A percentile compares a stretch with the other conserved stretches of the same genome.
These are phyloP conservation scores for Thalassarche chlororhynchos DNA, from an alignment of 2,113 vertebrate species.

Conservation along the genomic window DNA sequence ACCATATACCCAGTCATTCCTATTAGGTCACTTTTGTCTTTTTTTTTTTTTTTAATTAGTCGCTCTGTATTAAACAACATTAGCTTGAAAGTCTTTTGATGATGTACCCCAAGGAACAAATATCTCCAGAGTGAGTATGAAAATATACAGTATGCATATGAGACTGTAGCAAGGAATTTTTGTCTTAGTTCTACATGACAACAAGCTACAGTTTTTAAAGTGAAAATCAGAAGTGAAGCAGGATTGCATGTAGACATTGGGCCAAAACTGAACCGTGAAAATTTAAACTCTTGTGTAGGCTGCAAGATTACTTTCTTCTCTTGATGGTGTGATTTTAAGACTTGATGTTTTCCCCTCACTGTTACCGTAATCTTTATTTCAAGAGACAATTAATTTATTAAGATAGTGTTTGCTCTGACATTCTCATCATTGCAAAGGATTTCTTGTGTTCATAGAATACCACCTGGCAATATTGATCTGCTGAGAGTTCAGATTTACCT, in stretches of 20 bases:
- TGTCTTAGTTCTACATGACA: slow-evolving; percentile 24
- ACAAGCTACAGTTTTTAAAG: neutral
- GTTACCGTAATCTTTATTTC: neutral
- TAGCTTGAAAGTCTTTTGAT: neutral
- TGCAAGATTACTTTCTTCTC: slow-evolving; percentile 17
- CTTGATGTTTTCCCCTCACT: neutral
- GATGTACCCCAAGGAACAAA: neutral
- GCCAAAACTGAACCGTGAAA: slow-evolving; percentile 36
- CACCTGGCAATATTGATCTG: neutral
- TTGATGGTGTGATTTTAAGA: neutral
- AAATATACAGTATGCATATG: neutral
- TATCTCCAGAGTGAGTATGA: neutral
- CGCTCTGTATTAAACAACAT: neutral
- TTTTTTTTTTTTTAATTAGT: neutral
- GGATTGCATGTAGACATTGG: slow-evolving; percentile 12
- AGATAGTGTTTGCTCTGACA: neutral
- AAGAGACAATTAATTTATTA: neutral
- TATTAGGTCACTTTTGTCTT: neutral
- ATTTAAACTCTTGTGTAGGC: slow-evolving; percentile 1
- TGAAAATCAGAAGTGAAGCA: slow-evolving; percentile 22
- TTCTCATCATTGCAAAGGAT: neutral
- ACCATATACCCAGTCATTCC: neutral
- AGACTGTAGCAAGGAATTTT: neutral
- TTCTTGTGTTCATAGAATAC: neutral
- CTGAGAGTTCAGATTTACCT: neutral